Evolutionary conservation across 1,140 invertebrate genomes (phyloP).

Genomic region (Heliconius hermathena): DNA sequence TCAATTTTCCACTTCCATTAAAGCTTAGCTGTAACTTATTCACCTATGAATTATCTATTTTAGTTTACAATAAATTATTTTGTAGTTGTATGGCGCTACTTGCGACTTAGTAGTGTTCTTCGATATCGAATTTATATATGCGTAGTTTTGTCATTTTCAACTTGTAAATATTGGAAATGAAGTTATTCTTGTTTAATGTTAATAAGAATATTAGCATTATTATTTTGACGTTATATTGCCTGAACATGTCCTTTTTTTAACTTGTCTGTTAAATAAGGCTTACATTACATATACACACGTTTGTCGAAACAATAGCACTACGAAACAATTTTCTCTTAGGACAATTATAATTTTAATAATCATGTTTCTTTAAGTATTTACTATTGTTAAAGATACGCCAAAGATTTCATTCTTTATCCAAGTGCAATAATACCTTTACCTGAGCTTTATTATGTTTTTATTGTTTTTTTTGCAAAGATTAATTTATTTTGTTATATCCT

Average conservation of each 20-base stretch:
- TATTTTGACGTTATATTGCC: not conserved
- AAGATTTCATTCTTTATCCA: not conserved
- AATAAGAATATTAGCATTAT: not conserved
- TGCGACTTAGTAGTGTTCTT: constrained; percentile 31
- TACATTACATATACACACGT: too few relatives aligned
- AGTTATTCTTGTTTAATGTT: not conserved
- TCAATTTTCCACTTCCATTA: too few relatives aligned
- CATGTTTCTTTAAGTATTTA: not conserved
- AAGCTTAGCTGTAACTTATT: not conserved
- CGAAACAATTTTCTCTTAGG: too few relatives aligned
- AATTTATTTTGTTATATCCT: not conserved
- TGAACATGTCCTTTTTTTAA: not conserved
- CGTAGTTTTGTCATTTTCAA: constrained; percentile 32
- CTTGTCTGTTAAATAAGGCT: not conserved
- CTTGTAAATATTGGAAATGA: not conserved
- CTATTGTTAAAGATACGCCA: not conserved
- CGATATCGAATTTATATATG: constrained; percentile 40
- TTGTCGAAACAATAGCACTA: too few relatives aligned
- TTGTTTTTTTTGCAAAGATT: not conserved
- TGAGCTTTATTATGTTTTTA: not conserved
- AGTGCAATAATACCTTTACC: not conserved
- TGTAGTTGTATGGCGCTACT: constrained; percentile 7
- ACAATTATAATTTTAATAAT: too few relatives aligned
- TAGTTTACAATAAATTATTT: not conserved
- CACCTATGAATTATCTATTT: not conserved